Percentiles rank a stretch among this genome's conserved stretches.
Evolutionary conservation across 2,888 invertebrate species (phyloP).

Genomic region (Lasioglossum oenotherae): DNA sequence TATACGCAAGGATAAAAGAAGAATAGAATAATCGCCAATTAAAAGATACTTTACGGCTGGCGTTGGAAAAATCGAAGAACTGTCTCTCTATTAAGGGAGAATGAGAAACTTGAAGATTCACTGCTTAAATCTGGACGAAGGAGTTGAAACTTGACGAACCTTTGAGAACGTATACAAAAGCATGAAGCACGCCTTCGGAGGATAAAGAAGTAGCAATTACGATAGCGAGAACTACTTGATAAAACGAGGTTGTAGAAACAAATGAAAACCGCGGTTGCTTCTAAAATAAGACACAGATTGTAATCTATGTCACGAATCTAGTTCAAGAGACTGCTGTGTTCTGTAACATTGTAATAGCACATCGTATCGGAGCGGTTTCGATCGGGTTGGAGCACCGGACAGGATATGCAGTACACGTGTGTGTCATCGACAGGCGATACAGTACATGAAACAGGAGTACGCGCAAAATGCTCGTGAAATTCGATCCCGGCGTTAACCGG

Average conservation of each 20-base stretch:
- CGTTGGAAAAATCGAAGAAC: not conserved
- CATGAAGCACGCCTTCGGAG: too few relatives aligned
- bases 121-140: not conserved
- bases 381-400: not conserved
- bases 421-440: slow-evolving; percentile 7
- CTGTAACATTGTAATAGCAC: not conserved
- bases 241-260: not conserved
- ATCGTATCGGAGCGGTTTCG: not conserved
- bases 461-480: slow-evolving; percentile 39
- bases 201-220: not conserved
- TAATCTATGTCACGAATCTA: not conserved
- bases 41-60: not conserved
- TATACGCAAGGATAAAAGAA: not conserved
- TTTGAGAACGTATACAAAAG: not conserved
- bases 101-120: not conserved
- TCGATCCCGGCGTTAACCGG: slow-evolving; percentile 27
- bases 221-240: not conserved
- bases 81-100: too few relatives aligned
- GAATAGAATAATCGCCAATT: not conserved
- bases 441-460: slow-evolving; percentile 23
- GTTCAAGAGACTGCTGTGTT: not conserved
- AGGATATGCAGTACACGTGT: not conserved
- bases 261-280: not conserved
- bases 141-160: not conserved
- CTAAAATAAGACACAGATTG: not conserved